These are phyloP conservation scores for Oppia nitens DNA, from an alignment of 1,140 invertebrate species.

Conservation along the genomic window DNA sequence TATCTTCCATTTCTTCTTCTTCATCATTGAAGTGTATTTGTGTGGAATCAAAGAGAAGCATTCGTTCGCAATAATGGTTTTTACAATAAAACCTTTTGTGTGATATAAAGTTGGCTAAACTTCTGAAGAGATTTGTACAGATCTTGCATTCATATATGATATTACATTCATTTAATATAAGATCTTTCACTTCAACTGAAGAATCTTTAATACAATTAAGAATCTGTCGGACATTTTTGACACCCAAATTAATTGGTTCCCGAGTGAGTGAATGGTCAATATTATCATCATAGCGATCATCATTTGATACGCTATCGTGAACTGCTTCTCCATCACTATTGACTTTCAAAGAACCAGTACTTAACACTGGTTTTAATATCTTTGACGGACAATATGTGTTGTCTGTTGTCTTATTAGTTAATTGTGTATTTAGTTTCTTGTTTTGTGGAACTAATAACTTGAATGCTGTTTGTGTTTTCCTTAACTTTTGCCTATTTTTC, in stretches of 20 bases:
- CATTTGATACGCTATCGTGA: not conserved
- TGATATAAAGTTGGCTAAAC: slow-evolving; percentile 59
- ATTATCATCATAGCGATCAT: slow-evolving; percentile 8
- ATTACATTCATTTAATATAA: slow-evolving; percentile 59
- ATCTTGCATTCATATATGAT: slow-evolving; percentile 66
- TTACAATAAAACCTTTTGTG: slow-evolving; percentile 62
- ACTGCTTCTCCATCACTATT: not conserved
- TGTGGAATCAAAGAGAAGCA: slow-evolving; percentile 23
- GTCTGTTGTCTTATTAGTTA: not conserved
- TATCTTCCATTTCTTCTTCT: not conserved
- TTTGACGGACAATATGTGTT: not conserved
- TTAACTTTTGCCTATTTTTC: not conserved
- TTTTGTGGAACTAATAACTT: not conserved
- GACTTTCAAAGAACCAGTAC: too few species aligned
- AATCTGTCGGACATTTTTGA: slow-evolving; percentile 18
- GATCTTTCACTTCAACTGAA: slow-evolving; percentile 39
- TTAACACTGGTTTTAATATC: not conserved
- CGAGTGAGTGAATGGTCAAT: slow-evolving; percentile 17
- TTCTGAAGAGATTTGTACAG: slow-evolving; percentile 63
- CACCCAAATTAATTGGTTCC: slow-evolving; percentile 16
- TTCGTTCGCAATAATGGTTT: slow-evolving; percentile 30
- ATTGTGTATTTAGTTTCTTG: not conserved
- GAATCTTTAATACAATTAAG: slow-evolving; percentile 18
- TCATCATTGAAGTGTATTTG: not conserved
- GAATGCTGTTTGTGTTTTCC: too few species aligned